Percentiles rank a stretch among this genome's conserved stretches.
phyloP scores from a whole-genome alignment of 2,888 invertebrate species.

The Lasioglossum zephyrum region DNA sequence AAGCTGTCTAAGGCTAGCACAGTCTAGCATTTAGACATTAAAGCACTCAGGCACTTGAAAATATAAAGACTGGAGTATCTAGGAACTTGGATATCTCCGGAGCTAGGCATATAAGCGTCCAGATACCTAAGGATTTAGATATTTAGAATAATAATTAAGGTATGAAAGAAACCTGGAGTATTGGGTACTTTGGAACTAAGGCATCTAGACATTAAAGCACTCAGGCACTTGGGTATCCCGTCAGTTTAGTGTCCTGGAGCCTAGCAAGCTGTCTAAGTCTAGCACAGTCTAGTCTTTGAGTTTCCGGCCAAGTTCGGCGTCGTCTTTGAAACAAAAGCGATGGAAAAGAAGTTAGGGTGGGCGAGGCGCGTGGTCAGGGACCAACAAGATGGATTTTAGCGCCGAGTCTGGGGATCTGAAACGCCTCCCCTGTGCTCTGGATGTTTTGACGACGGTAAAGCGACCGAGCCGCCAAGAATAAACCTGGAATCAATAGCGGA shows the following conservation, averaged over 20 bases:
- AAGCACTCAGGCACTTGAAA: too few relatives aligned
- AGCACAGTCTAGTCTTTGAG: neutral
- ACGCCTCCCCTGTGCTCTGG: slow-evolving; percentile 51
- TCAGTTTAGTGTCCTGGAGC: neutral
- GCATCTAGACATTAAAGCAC: neutral
- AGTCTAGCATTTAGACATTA: too few relatives aligned
- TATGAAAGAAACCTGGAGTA: too few relatives aligned
- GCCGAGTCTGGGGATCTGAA: slow-evolving; percentile 41
- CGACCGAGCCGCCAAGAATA: slow-evolving; percentile 73
- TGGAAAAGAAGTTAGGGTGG: neutral
- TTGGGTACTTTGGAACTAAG: neutral
- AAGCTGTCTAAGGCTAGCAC: too few relatives aligned
- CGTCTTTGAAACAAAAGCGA: neutral
- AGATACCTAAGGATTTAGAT: neutral
- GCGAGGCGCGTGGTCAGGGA: neutral
- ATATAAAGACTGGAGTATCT: too few relatives aligned
- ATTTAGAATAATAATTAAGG: neutral
- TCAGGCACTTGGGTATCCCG: neutral
- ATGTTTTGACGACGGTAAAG: slow-evolving; percentile 70
- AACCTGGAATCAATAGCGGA: slow-evolving; percentile 75
- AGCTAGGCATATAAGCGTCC: neutral
- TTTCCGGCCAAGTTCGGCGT: neutral
- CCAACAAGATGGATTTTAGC: slow-evolving; percentile 3
- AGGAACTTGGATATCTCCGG: too few relatives aligned
- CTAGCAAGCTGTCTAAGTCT: neutral